These are phyloP conservation scores for Iguana delicatissima DNA, from an alignment of 2,797 vertebrate genomes.

Conservation along the genomic window DNA sequence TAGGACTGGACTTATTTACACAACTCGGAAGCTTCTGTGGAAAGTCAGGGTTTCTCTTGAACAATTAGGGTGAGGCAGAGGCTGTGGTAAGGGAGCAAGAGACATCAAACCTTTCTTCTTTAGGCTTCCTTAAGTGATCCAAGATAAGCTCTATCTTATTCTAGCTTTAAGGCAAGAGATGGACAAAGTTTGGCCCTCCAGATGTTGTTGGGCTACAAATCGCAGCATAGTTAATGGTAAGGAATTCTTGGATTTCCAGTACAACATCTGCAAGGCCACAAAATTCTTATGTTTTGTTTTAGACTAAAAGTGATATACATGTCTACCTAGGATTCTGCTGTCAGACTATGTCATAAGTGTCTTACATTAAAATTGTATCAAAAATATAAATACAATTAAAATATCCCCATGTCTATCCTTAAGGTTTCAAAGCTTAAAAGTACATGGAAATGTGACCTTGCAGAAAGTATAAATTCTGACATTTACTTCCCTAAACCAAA, in stretches of 20 bases:
- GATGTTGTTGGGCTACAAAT: no score
- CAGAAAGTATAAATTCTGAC: conserved; percentile 12
- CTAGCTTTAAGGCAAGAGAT: neutral
- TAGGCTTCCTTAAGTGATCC: neutral
- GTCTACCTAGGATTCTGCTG: neutral
- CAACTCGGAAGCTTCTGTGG: neutral
- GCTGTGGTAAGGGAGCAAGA: neutral
- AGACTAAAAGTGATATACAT: no score
- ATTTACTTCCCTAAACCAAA: conserved; percentile 2
- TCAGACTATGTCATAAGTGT: neutral
- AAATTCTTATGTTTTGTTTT: no score
- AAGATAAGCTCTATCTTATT: neutral
- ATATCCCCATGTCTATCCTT: neutral
- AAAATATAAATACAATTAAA: neutral
- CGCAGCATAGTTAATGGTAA: no score
- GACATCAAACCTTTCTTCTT: neutral
- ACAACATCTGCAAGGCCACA: no score
- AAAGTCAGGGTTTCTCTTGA: neutral
- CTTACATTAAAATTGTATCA: neutral
- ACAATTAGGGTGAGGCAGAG: neutral
- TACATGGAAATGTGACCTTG: conserved; percentile 5
- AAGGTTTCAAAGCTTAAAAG: conserved; percentile 22
- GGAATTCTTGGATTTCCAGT: no score
- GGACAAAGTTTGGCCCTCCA: no score
- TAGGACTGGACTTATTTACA: neutral